These are phyloP conservation scores for Dromiciops gliroides DNA, from an alignment of 2,113 vertebrate species.

Conservation along the genomic window DNA sequence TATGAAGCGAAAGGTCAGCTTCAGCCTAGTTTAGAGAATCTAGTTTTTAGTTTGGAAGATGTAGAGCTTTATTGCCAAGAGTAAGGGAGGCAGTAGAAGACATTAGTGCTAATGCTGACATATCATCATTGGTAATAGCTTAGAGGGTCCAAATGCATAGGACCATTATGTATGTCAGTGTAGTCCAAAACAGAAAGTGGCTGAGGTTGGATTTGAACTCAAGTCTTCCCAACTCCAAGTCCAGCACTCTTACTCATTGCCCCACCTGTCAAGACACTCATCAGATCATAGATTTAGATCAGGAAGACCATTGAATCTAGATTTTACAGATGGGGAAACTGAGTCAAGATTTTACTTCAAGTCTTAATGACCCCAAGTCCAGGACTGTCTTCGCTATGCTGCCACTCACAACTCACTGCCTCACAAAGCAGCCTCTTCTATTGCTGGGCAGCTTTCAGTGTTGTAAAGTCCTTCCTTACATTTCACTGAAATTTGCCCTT, in stretches of 20 bases:
- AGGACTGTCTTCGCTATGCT: too few species aligned
- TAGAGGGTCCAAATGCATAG: not conserved
- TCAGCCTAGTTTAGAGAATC: not conserved
- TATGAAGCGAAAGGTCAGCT: not conserved
- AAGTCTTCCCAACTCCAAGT: too few species aligned
- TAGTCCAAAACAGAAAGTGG: not conserved
- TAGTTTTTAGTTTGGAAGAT: not conserved
- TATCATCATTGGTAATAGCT: not conserved
- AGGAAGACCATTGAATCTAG: not conserved
- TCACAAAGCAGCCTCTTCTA: too few species aligned
- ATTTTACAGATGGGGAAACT: constrained; percentile 10
- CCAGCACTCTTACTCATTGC: too few species aligned
- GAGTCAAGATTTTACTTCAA: not conserved
- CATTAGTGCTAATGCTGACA: not conserved
- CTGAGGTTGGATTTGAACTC: too few species aligned
- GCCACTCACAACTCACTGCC: not conserved
- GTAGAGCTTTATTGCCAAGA: not conserved
- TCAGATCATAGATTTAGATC: not conserved
- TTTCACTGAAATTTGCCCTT: too few species aligned
- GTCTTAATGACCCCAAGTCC: not conserved
- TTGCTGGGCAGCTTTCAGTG: too few species aligned
- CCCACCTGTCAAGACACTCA: too few species aligned
- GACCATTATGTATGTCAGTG: not conserved
- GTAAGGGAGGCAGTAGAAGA: not conserved
- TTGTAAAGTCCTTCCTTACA: too few species aligned